Base-by-base conservation (phyloP, 2,797 vertebrate genomes). In the Crocidura indochinensis region DNA sequence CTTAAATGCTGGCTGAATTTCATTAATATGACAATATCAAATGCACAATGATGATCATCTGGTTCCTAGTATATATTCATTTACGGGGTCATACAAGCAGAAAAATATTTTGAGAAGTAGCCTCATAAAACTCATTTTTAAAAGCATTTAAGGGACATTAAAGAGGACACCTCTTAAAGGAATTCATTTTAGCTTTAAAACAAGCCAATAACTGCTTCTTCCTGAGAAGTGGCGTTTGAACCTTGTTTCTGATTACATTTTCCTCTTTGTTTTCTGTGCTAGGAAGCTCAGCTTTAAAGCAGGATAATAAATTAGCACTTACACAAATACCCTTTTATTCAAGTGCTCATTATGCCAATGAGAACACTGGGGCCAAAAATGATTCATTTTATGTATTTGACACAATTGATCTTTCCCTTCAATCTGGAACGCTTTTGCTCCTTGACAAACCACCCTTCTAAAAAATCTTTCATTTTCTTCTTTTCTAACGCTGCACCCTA, bases 251-350 rank as follows among this genome's bases (percentile, higher is more conserved):
- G 31, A 68, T 8, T 75, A 22, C 15, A 19, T 64, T 87, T 62
- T 24, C 26, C 22, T 93, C 86, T 72, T 86, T 84, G 26, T 79
- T 91, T 87, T 82, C 68, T 72, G 47, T 79, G 19, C 44, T 90
- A 65, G 49, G 49, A 85, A 91, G 65, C 60, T 79, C 67, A 89
- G 38, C 75, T 73, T 88, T 82, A 87, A 93, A 95, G 73, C 8
- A 77, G 47, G 47, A 49, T 44, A 91, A 85, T 91, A 85, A 85
- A 53, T 90, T 91, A 68, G 15, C n/a, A 92, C 15, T 72, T 88
- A 73, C 5, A 0, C 76, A 95, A 96, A 91, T 60, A 65, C 1
- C 10, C 53, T 74, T 93, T 79, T 73, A 76, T 69, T 91, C 73
- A 79, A 84, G 60, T 31, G 12, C 12, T 93, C 27, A 31, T 87